phyloP scores from a whole-genome alignment of 2,888 invertebrate species.

The Dryocosmus kuriphilus region DNA sequence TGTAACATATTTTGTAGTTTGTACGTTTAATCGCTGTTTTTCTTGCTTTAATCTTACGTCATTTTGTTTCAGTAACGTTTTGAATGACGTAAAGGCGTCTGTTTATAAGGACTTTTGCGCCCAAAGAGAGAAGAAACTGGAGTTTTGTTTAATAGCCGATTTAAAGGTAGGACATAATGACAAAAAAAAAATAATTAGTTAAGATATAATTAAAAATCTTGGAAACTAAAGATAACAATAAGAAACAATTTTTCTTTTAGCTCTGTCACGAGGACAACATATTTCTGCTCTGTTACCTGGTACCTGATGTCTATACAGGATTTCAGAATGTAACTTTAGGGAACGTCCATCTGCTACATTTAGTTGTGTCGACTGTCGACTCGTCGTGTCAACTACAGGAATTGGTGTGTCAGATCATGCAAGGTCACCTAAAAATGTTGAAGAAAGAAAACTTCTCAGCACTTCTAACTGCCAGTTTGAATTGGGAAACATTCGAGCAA shows the following conservation, averaged over 20 bases:
- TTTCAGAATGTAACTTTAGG: constrained; percentile 93
- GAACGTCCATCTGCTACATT: constrained; percentile 91
- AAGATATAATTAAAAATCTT: neutral
- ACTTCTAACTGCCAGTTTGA: constrained; percentile 89
- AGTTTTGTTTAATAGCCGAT: constrained; percentile 88
- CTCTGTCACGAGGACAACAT: constrained; percentile 94
- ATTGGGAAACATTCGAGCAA: constrained; percentile 99
- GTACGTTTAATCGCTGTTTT: constrained; percentile 10
- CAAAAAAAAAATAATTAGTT: neutral
- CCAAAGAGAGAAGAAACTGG: constrained; percentile 86
- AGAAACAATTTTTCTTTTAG: constrained; percentile 71
- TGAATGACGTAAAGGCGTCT: constrained; percentile 86
- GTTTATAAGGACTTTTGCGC: constrained; percentile 94
- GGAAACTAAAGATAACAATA: constrained; percentile 25
- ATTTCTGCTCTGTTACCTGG: constrained; percentile 92
- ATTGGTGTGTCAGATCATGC: constrained; percentile 93
- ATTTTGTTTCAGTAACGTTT: constrained; percentile 76
- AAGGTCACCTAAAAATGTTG: constrained; percentile 91
- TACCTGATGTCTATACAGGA: constrained; percentile 95
- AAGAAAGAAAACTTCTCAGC: constrained; percentile 87
- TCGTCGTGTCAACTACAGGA: constrained; percentile 93
- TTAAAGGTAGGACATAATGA: constrained; percentile 80
- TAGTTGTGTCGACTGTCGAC: constrained; percentile 94
- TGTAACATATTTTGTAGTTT: neutral
- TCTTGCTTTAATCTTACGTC: neutral